Evolutionary conservation across 2,113 vertebrate species (phyloP).

Genomic region (Sebastes schlegelii): DNA sequence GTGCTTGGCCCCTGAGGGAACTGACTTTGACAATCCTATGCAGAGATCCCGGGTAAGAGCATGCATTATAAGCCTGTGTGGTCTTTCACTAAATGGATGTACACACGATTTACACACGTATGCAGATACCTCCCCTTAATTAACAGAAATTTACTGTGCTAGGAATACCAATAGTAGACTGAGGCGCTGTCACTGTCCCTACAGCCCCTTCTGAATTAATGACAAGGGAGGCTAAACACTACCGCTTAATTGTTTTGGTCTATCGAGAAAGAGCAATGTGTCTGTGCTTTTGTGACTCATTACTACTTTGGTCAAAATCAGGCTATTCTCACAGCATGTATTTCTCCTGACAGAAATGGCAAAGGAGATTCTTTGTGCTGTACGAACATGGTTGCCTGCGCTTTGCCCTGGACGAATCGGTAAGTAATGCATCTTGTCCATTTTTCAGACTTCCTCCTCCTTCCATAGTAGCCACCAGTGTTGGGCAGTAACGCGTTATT

Average conservation of each 20-base stretch:
- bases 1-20: conserved; percentile 89
- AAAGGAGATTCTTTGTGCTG: conserved; percentile 87
- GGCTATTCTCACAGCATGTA: background rate
- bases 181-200: background rate
- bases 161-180: no score
- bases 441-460: background rate
- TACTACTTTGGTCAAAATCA: background rate
- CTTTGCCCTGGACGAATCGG: conserved; percentile 87
- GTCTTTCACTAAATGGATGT: background rate
- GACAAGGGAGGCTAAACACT: background rate
- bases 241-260: background rate
- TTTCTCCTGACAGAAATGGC: conserved; percentile 84
- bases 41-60: conserved; percentile 86
- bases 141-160: background rate
- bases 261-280: background rate
- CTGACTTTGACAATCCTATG: conserved; percentile 89
- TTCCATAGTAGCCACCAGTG: no score
- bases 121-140: background rate
- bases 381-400: conserved; percentile 88
- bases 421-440: conserved; percentile 63
- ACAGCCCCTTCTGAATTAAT: background rate
- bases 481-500: no score
- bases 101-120: background rate
- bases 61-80: background rate
- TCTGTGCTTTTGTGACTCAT: background rate